These are phyloP conservation scores for Xestia ashworthii DNA, from an alignment of 2,888 invertebrate genomes.

Conservation along the genomic window DNA sequence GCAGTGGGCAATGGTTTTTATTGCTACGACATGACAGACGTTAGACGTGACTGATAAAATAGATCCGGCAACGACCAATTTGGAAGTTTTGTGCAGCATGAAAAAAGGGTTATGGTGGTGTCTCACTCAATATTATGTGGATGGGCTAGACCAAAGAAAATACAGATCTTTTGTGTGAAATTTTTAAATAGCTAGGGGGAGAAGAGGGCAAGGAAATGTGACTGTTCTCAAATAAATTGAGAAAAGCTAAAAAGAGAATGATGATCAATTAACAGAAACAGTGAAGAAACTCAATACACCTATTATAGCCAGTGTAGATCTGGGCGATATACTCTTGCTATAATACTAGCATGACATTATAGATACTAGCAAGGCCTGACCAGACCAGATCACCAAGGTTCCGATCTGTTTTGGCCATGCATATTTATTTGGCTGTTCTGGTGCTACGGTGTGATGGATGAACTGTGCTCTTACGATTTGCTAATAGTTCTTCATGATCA, in stretches of 20 bases:
- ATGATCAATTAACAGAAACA: background rate
- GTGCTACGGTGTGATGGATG: background rate
- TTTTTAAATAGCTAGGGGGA: background rate
- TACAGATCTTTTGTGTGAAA: background rate
- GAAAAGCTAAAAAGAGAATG: fast-evolving
- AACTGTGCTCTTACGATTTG: background rate
- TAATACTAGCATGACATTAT: too few species aligned
- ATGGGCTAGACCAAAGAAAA: background rate
- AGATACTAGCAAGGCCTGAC: background rate
- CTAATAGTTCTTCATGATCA: background rate
- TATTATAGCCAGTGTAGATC: background rate
- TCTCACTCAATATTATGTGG: too few species aligned
- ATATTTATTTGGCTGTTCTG: background rate
- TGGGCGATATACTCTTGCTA: background rate
- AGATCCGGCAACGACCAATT: slow-evolving; percentile 3
- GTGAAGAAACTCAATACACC: background rate
- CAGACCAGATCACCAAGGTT: background rate
- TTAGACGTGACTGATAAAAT: background rate
- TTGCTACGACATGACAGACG: background rate
- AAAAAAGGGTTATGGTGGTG: background rate
- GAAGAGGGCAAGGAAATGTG: background rate
- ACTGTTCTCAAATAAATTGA: background rate
- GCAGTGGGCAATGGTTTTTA: slow-evolving; percentile 2
- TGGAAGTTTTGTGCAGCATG: background rate
- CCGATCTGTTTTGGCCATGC: background rate